These are phyloP conservation scores for Phrixothrix hirtus DNA, from an alignment of 2,888 invertebrate genomes.

Conservation along the genomic window DNA sequence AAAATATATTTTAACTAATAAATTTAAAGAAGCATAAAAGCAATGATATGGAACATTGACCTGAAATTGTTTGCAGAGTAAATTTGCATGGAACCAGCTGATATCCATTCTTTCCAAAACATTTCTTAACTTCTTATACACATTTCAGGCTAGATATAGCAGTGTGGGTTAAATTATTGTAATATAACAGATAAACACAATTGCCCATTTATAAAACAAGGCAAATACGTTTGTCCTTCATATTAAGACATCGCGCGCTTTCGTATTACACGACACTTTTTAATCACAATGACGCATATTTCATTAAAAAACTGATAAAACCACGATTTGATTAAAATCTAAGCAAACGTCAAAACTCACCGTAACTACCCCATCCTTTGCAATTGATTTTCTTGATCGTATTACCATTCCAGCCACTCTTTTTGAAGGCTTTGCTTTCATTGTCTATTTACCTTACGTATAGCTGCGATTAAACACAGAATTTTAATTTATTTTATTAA, in stretches of 20 bases:
- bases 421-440: slow-evolving; percentile 79
- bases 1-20: no score
- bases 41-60: no score
- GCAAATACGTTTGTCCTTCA: not conserved
- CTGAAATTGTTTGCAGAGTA: no score
- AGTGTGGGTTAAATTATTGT: not conserved
- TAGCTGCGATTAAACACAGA: not conserved
- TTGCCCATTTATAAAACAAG: not conserved
- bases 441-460: slow-evolving; percentile 36
- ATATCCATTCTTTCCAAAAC: no score
- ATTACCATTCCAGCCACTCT: slow-evolving; percentile 82
- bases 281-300: not conserved
- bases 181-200: not conserved
- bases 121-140: no score
- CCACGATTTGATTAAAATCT: not conserved
- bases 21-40: no score
- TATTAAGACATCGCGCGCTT: not conserved
- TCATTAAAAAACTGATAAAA: not conserved
- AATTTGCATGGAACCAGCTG: no score
- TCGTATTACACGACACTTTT: not conserved
- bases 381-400: slow-evolving; percentile 77
- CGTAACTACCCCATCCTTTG: slow-evolving; percentile 87
- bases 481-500: not conserved
- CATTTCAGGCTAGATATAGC: no score
- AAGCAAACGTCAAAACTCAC: slow-evolving; percentile 58